A percentile compares a stretch with the other conserved stretches of the same genome.
Conservation (phyloP, 2,888 invertebrate species). For the Pheosia gnoma region DNA sequence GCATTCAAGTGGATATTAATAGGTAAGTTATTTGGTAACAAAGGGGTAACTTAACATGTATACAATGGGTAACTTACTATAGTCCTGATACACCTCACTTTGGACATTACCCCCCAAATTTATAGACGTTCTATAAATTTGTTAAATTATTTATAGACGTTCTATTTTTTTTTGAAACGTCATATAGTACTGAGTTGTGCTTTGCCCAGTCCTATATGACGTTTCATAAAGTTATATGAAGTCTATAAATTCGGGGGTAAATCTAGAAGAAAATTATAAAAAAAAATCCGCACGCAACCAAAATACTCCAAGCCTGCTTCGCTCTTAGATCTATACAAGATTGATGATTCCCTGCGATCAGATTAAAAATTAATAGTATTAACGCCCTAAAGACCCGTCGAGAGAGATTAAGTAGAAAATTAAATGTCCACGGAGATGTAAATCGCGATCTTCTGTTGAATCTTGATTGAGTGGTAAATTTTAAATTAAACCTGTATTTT, state of each 20-base stretch:
- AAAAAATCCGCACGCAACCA: neutral
- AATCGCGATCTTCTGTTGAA: neutral
- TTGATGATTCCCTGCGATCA: neutral
- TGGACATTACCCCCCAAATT: too few relatives aligned
- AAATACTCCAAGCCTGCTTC: neutral
- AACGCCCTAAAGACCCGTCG: neutral
- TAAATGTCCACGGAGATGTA: neutral
- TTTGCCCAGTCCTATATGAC: too few relatives aligned
- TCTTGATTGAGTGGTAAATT: neutral
- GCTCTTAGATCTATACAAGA: neutral
- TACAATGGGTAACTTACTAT: neutral
- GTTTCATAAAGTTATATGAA: too few relatives aligned
- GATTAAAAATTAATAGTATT: conserved; percentile 5
- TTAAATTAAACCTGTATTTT: too few relatives aligned
- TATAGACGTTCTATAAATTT: too few relatives aligned
- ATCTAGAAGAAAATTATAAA: neutral
- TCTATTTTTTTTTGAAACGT: too few relatives aligned
- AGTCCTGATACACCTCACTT: neutral
- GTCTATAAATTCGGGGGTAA: neutral
- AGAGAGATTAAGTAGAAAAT: conserved; percentile 2
- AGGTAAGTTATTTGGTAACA: too few relatives aligned
- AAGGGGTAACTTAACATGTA: neutral
- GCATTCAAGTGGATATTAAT: neutral
- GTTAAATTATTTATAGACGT: too few relatives aligned
- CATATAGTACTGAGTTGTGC: too few relatives aligned